Conservation (phyloP, 2,113 vertebrate genomes). For the Gobiocypris rarus region DNA sequence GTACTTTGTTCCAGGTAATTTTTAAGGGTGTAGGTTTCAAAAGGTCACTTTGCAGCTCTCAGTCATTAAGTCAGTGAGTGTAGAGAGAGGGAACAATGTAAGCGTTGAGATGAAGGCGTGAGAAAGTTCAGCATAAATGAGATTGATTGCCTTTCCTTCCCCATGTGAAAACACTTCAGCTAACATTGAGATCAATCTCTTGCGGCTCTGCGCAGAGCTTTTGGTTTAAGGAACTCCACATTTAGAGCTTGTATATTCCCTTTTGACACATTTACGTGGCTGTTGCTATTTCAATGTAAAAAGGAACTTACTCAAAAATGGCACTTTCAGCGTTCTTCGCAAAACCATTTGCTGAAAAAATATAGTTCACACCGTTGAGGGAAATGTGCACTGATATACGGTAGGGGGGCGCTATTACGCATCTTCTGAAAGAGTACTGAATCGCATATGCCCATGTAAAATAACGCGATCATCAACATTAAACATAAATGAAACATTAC, state of each 20-base stretch:
- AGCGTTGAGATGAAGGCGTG: constrained; percentile 41
- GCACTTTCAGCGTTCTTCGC: background rate
- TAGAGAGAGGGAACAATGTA: constrained; percentile 25
- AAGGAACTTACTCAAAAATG: background rate
- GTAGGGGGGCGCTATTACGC: no score
- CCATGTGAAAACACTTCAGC: constrained; percentile 42
- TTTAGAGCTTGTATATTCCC: constrained; percentile 32
- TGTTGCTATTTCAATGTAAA: background rate
- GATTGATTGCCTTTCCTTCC: constrained; percentile 42
- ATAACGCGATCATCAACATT: no score
- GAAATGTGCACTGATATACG: no score
- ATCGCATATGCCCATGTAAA: no score
- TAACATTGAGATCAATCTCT: constrained; percentile 42
- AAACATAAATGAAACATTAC: no score
- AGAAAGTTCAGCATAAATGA: constrained; percentile 47
- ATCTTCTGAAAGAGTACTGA: no score
- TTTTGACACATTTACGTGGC: constrained; percentile 27
- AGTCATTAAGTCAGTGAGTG: constrained; percentile 40
- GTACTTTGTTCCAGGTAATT: constrained; percentile 36
- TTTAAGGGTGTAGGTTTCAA: constrained; percentile 36
- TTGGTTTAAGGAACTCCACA: constrained; percentile 19
- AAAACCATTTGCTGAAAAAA: background rate
- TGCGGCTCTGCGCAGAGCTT: background rate
- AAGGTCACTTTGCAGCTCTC: constrained; percentile 37
- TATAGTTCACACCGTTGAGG: background rate